phyloP scores from a whole-genome alignment of 1,140 invertebrate species.

The Pemphigus obesinymphae region DNA sequence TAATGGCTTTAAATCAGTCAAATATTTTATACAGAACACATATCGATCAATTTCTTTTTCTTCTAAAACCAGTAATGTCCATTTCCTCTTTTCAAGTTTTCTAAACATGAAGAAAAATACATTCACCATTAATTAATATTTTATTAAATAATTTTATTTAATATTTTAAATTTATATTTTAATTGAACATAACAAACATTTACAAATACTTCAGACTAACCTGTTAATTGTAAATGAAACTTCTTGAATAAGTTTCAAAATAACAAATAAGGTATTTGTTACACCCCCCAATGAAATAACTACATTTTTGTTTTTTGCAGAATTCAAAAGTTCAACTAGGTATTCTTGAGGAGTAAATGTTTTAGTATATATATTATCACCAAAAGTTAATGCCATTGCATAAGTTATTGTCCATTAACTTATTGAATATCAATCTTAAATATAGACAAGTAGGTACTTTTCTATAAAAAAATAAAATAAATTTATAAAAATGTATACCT shows the following conservation, averaged over 20 bases:
- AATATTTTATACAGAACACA: slow-evolving; percentile 15
- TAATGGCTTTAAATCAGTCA: slow-evolving; percentile 23
- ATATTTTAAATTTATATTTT: too few species aligned
- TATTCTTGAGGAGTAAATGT: slow-evolving; percentile 71
- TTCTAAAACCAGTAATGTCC: slow-evolving; percentile 34
- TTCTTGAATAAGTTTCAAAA: slow-evolving; percentile 80
- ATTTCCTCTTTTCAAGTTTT: slow-evolving; percentile 32
- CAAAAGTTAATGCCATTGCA: slow-evolving; percentile 41
- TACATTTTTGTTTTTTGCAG: slow-evolving; percentile 71
- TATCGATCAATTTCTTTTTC: slow-evolving; percentile 24
- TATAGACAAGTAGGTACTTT: too few species aligned
- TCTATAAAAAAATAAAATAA: too few species aligned
- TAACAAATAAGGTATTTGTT: slow-evolving; percentile 81
- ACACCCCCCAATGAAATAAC: slow-evolving; percentile 79
- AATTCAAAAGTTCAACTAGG: slow-evolving; percentile 74
- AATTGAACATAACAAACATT: neutral
- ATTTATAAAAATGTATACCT: too few species aligned
- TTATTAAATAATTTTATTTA: too few species aligned
- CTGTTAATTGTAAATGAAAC: slow-evolving; percentile 56
- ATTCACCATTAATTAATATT: neutral
- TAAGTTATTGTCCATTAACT: neutral
- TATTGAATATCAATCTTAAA: neutral
- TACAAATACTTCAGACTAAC: slow-evolving; percentile 44
- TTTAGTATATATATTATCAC: slow-evolving; percentile 62
- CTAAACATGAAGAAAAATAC: neutral